A percentile compares a stretch with the other conserved stretches of the same genome.
Evolutionary conservation across 2,888 invertebrate species (phyloP).

Genomic region (Apomyelois bistriatella): DNA sequence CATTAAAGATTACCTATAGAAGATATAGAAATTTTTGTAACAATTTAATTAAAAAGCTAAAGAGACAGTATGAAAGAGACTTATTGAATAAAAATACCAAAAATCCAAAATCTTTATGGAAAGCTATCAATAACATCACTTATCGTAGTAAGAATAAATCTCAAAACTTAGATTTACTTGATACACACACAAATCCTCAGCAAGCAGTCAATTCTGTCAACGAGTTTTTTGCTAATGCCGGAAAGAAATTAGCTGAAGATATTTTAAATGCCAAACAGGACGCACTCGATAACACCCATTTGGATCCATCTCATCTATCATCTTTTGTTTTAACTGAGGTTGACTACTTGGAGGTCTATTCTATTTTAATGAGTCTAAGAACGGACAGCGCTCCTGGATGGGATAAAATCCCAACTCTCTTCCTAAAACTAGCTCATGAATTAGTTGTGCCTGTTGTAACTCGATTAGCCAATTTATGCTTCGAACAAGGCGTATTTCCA

Average conservation of each 20-base stretch:
- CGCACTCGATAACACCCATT: neutral
- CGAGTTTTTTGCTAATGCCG: slow-evolving; percentile 1
- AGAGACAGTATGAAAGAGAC: slow-evolving; percentile 14
- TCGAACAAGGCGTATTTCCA: neutral
- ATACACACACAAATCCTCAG: neutral
- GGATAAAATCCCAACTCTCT: slow-evolving; percentile 9
- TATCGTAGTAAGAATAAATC: neutral
- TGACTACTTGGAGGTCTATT: neutral
- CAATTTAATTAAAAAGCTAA: slow-evolving; percentile 18
- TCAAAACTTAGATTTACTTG: neutral
- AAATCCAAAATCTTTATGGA: neutral
- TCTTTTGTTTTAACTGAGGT: neutral
- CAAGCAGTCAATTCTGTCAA: slow-evolving; percentile 3
- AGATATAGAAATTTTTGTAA: slow-evolving; percentile 16
- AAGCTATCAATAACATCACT: neutral
- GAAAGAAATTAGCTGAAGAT: slow-evolving; percentile 1
- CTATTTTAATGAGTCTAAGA: neutral
- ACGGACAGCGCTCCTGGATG: slow-evolving; percentile 6
- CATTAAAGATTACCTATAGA: slow-evolving; percentile 9
- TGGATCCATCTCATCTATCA: neutral
- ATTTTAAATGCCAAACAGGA: neutral
- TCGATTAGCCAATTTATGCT: neutral
- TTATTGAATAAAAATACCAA: neutral
- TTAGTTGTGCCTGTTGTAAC: neutral
- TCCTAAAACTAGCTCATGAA: slow-evolving; percentile 1